phyloP scores from a whole-genome alignment of 2,888 invertebrate species.

The Liodrosophila aerea region DNA sequence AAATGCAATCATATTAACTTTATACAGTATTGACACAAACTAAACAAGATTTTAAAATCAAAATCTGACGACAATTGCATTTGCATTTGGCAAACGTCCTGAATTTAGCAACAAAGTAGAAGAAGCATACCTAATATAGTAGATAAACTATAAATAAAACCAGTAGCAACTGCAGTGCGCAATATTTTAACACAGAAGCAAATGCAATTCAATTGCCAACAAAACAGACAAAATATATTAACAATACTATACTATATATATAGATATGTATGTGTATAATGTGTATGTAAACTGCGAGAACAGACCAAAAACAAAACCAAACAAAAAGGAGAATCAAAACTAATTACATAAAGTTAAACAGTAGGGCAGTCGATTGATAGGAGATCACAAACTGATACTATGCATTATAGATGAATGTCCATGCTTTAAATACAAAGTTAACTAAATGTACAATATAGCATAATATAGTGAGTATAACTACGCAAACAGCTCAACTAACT shows the following conservation, averaged over 20 bases:
- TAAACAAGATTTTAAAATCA: slow-evolving; percentile 17
- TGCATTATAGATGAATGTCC: slow-evolving; percentile 48
- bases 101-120: slow-evolving; percentile 28
- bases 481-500: neutral
- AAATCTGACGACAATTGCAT: neutral
- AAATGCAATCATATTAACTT: slow-evolving; percentile 39
- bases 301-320: slow-evolving; percentile 20
- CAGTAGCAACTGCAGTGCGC: slow-evolving; percentile 13
- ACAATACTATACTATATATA: slow-evolving; percentile 11
- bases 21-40: slow-evolving; percentile 12
- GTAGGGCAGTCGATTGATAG: slow-evolving; percentile 25
- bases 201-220: slow-evolving; percentile 51
- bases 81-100: slow-evolving; percentile 26
- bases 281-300: neutral
- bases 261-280: neutral
- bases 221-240: slow-evolving; percentile 9
- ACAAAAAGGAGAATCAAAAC: slow-evolving; percentile 18
- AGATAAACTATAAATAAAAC: slow-evolving; percentile 33
- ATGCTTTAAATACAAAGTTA: slow-evolving; percentile 70
- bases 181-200: slow-evolving; percentile 41
- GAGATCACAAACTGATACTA: slow-evolving; percentile 8
- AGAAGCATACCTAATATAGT: slow-evolving; percentile 35
- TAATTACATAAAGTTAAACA: slow-evolving; percentile 61
- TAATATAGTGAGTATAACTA: slow-evolving; percentile 17
- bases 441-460: slow-evolving; percentile 69